Base-by-base conservation (phyloP, 1,140 invertebrate genomes). In the Zaprionus inermis region DNA sequence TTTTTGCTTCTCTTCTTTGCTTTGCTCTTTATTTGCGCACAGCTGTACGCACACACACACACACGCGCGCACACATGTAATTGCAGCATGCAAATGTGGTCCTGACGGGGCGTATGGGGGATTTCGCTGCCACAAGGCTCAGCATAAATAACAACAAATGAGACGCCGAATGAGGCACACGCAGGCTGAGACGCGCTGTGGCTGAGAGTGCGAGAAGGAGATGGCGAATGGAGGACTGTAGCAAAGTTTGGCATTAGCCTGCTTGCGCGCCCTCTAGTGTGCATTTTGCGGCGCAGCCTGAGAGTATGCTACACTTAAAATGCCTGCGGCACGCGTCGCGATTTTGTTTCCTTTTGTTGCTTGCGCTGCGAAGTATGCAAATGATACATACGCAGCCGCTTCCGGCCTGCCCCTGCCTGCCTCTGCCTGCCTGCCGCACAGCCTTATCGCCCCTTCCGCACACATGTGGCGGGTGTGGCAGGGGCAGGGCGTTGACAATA, bases 91-190 rank as follows among this genome's bases (percentile, higher is more conserved):
- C 75, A 70, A 72, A 64, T 61, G 24, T 69, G 66, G 68, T 51
- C 55, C 69, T 60, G 76, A 51, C 20, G 38, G 56, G 38, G 56
- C 14, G 36, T 51, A 41, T 30, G 59, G 59, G 64, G 71, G 75
- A 85, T 86, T 82, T 77, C 66, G 63, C 83, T 84, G 65, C 64
- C 69, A 74, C 67, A 61, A 70, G 78, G 81, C 81, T 84, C 81
- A 84, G 78, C 81, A 84, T 88, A 88, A 88, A 88, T 88, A 88
- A 88, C 79, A 88, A 78, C 84, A 88, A 88, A 88, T 83, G 84
- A 89, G 77, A 38, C 69, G 38, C 38, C 2, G 36, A 14, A 38
- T 38, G 36, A 38, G 36, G n/a, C 36, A 28, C 24, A 38, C 36
- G 12, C 36, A 38, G 38, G 38, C n/a, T 44, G 38, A 18, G 38